phyloP scores from a whole-genome alignment of 2,888 invertebrate species.

The Callimorpha dominula region DNA sequence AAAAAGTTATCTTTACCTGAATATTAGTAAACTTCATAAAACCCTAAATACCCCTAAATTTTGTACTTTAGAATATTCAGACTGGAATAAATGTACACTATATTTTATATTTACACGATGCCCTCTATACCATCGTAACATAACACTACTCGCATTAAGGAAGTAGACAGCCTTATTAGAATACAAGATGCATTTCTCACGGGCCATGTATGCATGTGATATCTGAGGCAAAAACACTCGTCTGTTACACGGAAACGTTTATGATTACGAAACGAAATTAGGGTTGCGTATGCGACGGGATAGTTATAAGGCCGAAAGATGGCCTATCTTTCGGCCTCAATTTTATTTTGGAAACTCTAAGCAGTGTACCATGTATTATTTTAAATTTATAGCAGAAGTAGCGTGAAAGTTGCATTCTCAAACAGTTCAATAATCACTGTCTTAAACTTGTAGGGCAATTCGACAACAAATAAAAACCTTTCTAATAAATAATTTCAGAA shows the following conservation, averaged over 20 bases:
- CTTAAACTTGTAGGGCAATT: no score
- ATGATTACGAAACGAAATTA: conserved; percentile 49
- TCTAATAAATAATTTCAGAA: no score
- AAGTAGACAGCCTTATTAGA: conserved; percentile 62
- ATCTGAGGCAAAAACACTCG: conserved; percentile 56
- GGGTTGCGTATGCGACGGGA: conserved; percentile 33
- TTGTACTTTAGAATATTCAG: not conserved
- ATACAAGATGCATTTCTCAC: conserved; percentile 70
- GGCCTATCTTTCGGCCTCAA: not conserved
- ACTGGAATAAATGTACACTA: not conserved
- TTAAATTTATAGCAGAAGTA: no score
- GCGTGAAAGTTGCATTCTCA: no score
- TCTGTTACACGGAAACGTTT: conserved; percentile 59
- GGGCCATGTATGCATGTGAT: conserved; percentile 56
- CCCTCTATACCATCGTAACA: conserved; percentile 15
- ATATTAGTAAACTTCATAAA: no score
- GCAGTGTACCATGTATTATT: no score
- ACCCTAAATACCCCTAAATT: no score
- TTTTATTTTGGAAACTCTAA: not conserved
- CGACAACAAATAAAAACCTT: no score
- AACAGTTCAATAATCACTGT: no score
- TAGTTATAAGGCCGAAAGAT: not conserved
- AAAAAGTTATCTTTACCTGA: no score
- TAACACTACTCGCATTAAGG: conserved; percentile 30
- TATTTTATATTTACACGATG: not conserved